These are phyloP conservation scores for Thaleichthys pacificus DNA, from an alignment of 2,797 vertebrate genomes.

Conservation along the genomic window DNA sequence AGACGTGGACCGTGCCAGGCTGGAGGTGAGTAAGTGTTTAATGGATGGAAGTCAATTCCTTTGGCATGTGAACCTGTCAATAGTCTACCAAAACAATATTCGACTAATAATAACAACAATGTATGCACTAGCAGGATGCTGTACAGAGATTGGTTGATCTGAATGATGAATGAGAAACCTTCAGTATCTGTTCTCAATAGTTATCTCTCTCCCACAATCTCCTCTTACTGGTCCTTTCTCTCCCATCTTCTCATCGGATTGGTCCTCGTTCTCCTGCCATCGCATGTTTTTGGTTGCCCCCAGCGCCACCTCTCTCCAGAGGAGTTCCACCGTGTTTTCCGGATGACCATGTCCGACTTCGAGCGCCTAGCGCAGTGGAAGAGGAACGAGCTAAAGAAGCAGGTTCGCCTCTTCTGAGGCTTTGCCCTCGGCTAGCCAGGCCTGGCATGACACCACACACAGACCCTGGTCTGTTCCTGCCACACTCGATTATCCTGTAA, in stretches of 20 bases:
- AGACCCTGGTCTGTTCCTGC: not conserved
- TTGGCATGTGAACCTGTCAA: too few species aligned
- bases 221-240: slow-evolving; percentile 3
- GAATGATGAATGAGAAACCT: not conserved
- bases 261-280: not conserved
- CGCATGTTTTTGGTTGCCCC: slow-evolving; percentile 13
- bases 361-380: slow-evolving; percentile 94
- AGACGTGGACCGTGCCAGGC: slow-evolving; percentile 89
- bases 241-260: not conserved
- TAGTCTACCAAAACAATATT: too few species aligned
- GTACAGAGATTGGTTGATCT: not conserved
- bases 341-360: slow-evolving; percentile 92
- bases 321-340: slow-evolving; percentile 91
- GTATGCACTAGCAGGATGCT: not conserved
- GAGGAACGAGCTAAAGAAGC: slow-evolving; percentile 95
- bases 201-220: too few species aligned
- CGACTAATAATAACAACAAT: too few species aligned
- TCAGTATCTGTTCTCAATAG: not conserved
- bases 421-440: not conserved
- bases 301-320: slow-evolving; percentile 95
- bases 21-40: slow-evolving; percentile 80
- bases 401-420: slow-evolving; percentile 88
- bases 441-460: not conserved
- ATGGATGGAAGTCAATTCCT: too few species aligned
- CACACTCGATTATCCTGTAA: not conserved